Evolutionary conservation across 2,888 invertebrate species (phyloP), one percentile per base, ranked within the genome.

Genomic region (Idaea straminata): DNA sequence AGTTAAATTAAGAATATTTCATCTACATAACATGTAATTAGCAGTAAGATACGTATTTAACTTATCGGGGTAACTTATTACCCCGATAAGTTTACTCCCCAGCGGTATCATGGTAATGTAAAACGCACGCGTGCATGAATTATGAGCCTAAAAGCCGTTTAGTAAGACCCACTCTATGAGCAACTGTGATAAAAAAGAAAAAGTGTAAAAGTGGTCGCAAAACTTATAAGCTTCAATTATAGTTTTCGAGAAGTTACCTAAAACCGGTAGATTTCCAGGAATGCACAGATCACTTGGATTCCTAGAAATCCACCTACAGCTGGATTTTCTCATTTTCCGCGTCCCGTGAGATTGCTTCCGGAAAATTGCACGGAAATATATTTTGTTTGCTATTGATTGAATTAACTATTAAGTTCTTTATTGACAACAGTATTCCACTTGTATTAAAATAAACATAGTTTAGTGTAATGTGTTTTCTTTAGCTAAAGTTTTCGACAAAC

Each of bases 301-400:
- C 75, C 74, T 71, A 68, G 73, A 70, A 75, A 78, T 78, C 74
- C 76, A 76, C 77, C 69, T 15, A 61, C 62, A 65, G 74, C 77
- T 76, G 74, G 75, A 81, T 83, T 84, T 83, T 84, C 84, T 83
- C 82, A 84, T 84, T 84, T 83, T 78, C 79, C 78, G 73, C 77
- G 77, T 79, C 79, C 80, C 80, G 62, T 67, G 84, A 83, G 85
- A 86, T 82, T 82, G 84, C 81, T 71, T 80, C 71, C 75, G 75
- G 75, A 79, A 77, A 82, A 77, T 25, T 83, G 84, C 83, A 86
- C 82, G 81, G 84, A 86, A 87, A 87, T 85, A 85, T 85, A 85
- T 85, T 86, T 85, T 85, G 85, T 85, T 85, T 85, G 83, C 80
- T 83, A 85, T 87, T 83, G 85, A 87, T 88, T 86, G 85, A 83